Percentiles rank a stretch among this genome's conserved stretches.
Evolutionary conservation across 2,113 vertebrate genomes (phyloP).

Genomic region (Procapra przewalskii): DNA sequence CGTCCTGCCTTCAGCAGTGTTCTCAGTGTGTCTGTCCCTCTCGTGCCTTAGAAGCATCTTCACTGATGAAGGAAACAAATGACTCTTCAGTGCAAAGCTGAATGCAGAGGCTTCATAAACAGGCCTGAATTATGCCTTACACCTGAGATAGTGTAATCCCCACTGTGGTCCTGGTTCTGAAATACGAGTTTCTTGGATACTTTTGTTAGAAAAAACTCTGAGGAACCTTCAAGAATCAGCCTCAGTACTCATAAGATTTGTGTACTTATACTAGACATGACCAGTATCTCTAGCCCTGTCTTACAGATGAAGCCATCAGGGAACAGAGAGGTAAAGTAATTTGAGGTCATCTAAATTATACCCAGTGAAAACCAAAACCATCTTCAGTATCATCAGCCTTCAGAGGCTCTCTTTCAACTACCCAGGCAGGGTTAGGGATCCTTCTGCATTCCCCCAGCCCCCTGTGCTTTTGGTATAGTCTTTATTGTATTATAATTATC

Average conservation of each 20-base stretch:
- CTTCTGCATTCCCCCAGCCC: background rate
- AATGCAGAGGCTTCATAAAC: background rate
- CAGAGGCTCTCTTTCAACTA: background rate
- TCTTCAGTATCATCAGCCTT: background rate
- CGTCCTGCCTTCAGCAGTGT: background rate
- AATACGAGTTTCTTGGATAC: background rate
- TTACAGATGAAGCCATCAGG: background rate
- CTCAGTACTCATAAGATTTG: background rate
- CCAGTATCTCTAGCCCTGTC: background rate
- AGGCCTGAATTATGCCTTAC: background rate
- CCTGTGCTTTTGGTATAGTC: background rate
- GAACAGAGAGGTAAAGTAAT: background rate
- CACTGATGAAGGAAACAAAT: background rate
- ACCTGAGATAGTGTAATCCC: background rate
- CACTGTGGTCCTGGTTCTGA: background rate
- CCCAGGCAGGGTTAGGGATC: background rate
- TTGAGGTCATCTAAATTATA: background rate
- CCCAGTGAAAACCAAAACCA: background rate
- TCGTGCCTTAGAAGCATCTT: background rate
- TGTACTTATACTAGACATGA: background rate
- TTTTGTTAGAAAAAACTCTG: slow-evolving; percentile 11
- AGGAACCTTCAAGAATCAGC: background rate
- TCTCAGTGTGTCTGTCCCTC: background rate
- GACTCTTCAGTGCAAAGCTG: background rate
- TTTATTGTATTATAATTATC: background rate